phyloP scores from a whole-genome alignment of 2,888 invertebrate species.

The Eilema griseolum region DNA sequence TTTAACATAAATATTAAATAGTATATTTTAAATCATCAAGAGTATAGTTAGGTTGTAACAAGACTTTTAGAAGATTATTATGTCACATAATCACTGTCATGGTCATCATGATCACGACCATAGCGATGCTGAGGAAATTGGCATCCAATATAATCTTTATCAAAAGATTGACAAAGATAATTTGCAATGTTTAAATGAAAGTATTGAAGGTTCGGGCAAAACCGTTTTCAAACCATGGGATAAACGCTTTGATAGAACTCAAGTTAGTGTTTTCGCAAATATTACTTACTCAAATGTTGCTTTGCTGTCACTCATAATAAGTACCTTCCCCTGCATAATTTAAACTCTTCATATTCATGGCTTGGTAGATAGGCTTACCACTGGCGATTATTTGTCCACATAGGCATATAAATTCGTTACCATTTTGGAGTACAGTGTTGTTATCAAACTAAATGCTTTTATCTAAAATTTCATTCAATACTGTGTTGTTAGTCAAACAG shows the following conservation, averaged over 20 bases:
- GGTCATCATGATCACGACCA: conserved; percentile 89
- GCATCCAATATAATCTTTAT: conserved; percentile 94
- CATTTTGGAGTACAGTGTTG: not conserved
- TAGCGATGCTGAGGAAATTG: conserved; percentile 89
- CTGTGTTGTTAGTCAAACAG: too few species aligned
- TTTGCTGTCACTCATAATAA: not conserved
- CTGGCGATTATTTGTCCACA: not conserved
- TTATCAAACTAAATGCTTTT: too few species aligned
- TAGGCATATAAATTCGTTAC: not conserved
- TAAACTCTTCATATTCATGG: not conserved
- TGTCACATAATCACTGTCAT: conserved; percentile 88
- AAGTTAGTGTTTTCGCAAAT: conserved; percentile 85
- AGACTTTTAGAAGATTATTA: conserved; percentile 45
- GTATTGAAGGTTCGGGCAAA: conserved; percentile 94
- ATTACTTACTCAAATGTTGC: not conserved
- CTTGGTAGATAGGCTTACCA: not conserved
- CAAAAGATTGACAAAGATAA: conserved; percentile 95
- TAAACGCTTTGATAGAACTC: conserved; percentile 91
- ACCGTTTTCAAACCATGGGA: conserved; percentile 97
- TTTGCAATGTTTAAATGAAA: conserved; percentile 96
- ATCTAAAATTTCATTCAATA: too few species aligned
- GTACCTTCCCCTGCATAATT: not conserved
- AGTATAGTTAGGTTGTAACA: not conserved
- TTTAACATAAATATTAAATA: not conserved
- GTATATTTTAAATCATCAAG: not conserved